Conservation (phyloP, 2,888 invertebrate genomes). For the Dyspetes luteomarginatus region DNA sequence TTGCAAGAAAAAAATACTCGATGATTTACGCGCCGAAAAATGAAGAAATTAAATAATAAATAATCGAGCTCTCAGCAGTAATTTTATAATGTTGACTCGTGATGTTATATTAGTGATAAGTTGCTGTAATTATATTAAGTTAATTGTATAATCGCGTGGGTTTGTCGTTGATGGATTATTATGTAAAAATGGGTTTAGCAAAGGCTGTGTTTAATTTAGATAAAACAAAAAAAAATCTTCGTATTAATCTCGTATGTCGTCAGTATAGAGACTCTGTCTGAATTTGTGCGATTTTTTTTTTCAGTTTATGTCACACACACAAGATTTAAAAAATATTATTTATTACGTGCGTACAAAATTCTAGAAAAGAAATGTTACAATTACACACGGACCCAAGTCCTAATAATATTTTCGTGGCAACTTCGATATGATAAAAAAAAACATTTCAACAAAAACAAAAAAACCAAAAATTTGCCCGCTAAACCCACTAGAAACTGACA, state of each 20-base stretch:
- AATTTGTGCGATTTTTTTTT: background rate
- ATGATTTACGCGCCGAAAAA: constrained; percentile 50
- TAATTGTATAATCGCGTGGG: constrained; percentile 33
- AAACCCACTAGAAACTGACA: constrained; percentile 55
- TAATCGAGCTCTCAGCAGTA: constrained; percentile 34
- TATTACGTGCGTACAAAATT: too few relatives aligned
- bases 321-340: too few relatives aligned
- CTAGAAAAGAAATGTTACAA: too few relatives aligned
- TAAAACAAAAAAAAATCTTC: background rate
- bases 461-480: constrained; percentile 57
- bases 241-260: background rate
- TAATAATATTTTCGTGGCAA: constrained; percentile 1
- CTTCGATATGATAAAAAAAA: background rate
- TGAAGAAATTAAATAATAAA: background rate
- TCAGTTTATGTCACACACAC: too few relatives aligned
- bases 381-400: too few relatives aligned
- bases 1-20: constrained; percentile 35
- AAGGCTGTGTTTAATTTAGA: constrained; percentile 55
- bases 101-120: constrained; percentile 69
- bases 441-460: too few relatives aligned
- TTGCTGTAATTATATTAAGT: constrained; percentile 65
- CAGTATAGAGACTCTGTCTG: background rate
- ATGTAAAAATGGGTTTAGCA: constrained; percentile 65
- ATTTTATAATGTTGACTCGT: constrained; percentile 66
- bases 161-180: constrained; percentile 32